Evolutionary conservation across 2,888 invertebrate genomes (phyloP).

Genomic region (Desoria tigrina): DNA sequence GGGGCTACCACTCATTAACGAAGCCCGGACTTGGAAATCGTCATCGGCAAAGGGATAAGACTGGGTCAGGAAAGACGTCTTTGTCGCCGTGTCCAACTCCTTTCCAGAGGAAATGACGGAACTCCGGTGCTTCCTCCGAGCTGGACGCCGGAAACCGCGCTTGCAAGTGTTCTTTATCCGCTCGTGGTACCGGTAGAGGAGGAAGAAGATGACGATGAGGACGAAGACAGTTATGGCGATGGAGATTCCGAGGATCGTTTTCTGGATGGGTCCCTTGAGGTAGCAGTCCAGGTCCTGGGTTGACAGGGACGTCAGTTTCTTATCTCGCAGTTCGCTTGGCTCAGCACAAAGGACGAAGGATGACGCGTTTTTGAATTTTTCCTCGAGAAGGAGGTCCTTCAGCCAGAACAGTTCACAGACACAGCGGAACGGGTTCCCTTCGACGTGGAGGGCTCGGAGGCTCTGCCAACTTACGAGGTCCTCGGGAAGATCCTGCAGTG

Average conservation of each 20-base stretch:
- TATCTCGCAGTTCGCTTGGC: conserved; percentile 72
- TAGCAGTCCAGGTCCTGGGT: conserved; percentile 80
- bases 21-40: conserved; percentile 49
- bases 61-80: conserved; percentile 51
- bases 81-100: conserved; percentile 48
- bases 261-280: conserved; percentile 70
- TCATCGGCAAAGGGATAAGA: conserved; percentile 51
- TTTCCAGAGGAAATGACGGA: conserved; percentile 48
- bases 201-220: conserved; percentile 70
- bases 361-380: conserved; percentile 43
- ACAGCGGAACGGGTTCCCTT: conserved; percentile 79
- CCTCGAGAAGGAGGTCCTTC: conserved; percentile 62
- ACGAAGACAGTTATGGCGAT: conserved; percentile 73
- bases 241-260: conserved; percentile 75
- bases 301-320: conserved; percentile 66
- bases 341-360: conserved; percentile 68
- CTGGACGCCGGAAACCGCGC: conserved; percentile 44
- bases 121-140: conserved; percentile 43
- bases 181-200: conserved; percentile 77
- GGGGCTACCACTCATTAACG: conserved; percentile 48
- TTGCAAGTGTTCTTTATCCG: conserved; percentile 79
- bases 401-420: conserved; percentile 81
- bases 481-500: conserved; percentile 73
- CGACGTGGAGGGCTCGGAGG: conserved; percentile 72
- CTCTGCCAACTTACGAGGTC: conserved; percentile 78